A percentile compares a stretch with the other conserved stretches of the same genome.
phyloP scores from a whole-genome alignment of 2,888 invertebrate genomes.

The Automeris io region DNA sequence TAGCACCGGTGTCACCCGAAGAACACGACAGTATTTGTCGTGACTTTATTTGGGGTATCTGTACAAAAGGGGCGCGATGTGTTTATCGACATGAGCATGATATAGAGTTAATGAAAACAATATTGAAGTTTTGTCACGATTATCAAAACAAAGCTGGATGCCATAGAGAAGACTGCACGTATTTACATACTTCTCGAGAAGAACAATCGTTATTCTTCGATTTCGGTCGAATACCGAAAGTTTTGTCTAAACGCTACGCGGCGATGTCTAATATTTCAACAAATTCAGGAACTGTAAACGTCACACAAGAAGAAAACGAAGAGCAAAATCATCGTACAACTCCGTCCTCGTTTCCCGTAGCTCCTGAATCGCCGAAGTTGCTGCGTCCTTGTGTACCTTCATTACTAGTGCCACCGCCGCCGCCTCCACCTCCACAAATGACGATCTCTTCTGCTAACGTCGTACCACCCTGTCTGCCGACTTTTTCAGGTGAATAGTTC shows the following conservation, averaged over 20 bases:
- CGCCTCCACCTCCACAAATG: constrained; percentile 21
- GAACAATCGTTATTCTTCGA: constrained; percentile 47
- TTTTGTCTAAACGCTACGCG: constrained; percentile 44
- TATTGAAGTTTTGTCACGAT: constrained; percentile 58
- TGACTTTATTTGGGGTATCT: constrained; percentile 58
- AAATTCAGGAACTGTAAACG: constrained; percentile 7
- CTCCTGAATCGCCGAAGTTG: neutral
- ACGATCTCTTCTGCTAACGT: constrained; percentile 22
- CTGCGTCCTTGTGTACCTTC: constrained; percentile 4
- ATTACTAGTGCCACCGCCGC: constrained; percentile 17
- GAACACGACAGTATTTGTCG: constrained; percentile 33
- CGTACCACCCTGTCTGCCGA: neutral
- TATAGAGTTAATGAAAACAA: constrained; percentile 48
- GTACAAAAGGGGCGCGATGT: constrained; percentile 45
- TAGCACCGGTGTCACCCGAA: constrained; percentile 16
- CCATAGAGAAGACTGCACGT: constrained; percentile 45
- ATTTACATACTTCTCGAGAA: constrained; percentile 48
- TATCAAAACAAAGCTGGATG: constrained; percentile 56
- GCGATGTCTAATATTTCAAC: constrained; percentile 23
- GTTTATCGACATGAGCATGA: constrained; percentile 48
- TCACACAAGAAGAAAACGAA: neutral
- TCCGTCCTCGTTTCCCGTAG: constrained; percentile 28
- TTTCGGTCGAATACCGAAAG: constrained; percentile 43
- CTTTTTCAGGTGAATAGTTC: neutral
- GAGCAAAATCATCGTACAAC: constrained; percentile 16